Percentiles rank a stretch among this genome's conserved stretches.
phyloP scores from a whole-genome alignment of 2,797 vertebrate genomes.

The Poeciliopsis paucimaculata region DNA sequence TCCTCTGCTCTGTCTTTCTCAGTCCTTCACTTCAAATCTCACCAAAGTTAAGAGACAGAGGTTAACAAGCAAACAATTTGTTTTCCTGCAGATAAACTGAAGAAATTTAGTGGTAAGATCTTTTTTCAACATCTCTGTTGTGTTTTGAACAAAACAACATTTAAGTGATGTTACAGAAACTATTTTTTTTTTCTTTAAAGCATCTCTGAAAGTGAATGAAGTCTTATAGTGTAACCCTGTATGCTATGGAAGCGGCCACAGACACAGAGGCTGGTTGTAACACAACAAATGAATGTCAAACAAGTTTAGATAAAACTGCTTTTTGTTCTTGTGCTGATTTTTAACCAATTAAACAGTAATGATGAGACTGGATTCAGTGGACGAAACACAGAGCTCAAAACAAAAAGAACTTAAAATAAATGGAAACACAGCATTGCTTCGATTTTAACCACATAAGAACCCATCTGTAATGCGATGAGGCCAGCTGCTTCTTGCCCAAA shows the following conservation, averaged over 20 bases:
- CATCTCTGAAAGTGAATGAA: background rate
- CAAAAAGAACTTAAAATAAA: background rate
- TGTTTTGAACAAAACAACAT: too few relatives aligned
- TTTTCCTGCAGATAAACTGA: too few relatives aligned
- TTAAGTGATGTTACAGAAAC: background rate
- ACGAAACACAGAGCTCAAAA: background rate
- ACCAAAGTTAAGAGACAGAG: background rate
- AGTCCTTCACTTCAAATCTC: background rate
- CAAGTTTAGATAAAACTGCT: background rate
- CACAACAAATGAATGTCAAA: background rate
- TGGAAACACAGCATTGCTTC: background rate
- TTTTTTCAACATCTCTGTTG: too few relatives aligned
- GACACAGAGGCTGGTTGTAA: background rate
- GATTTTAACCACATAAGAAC: accelerated
- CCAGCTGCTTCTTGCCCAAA: background rate
- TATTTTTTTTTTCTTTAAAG: too few relatives aligned
- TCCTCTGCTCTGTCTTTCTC: background rate
- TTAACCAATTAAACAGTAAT: background rate
- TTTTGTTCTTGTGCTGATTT: background rate
- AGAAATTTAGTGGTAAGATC: too few relatives aligned
- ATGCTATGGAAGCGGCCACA: background rate
- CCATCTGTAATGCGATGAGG: accelerated
- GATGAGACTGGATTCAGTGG: background rate
- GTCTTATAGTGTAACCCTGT: accelerated
- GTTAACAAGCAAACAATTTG: too few relatives aligned